phyloP scores from a whole-genome alignment of 92 coral and sea anemone genomes.

The Paramuricea clavata region DNA sequence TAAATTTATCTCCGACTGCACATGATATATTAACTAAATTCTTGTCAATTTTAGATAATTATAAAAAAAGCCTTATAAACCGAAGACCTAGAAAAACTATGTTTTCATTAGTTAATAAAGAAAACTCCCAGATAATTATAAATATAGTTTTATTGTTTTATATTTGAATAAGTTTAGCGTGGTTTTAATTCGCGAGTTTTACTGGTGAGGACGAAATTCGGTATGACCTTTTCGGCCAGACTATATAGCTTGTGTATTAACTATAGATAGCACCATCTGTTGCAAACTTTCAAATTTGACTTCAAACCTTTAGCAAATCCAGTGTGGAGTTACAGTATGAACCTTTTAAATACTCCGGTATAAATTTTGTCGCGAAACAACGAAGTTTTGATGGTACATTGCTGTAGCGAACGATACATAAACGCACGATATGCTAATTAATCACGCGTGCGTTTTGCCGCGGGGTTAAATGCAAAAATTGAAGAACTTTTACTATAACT shows the following conservation, averaged over 20 bases:
- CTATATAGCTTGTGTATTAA: too few species aligned
- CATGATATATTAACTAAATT: too few species aligned
- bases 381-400: not conserved
- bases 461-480: not conserved
- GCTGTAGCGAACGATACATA: not conserved
- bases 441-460: not conserved
- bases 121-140: too few species aligned
- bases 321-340: not conserved
- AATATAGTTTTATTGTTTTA: too few species aligned
- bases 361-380: not conserved
- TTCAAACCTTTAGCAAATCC: not conserved
- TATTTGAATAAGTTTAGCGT: too few species aligned
- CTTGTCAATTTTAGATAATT: too few species aligned
- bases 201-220: not conserved
- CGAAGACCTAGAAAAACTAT: too few species aligned
- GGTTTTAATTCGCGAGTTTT: too few species aligned
- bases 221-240: not conserved
- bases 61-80: too few species aligned
- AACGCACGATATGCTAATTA: not conserved
- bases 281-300: not conserved
- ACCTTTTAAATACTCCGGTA: not conserved
- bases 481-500: too few species aligned
- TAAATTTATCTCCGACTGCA: too few species aligned
- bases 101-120: too few species aligned
- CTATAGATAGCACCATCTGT: slow-evolving; percentile 9